Base-by-base conservation (phyloP, 2,113 vertebrate species). In the Eptesicus fuscus region DNA sequence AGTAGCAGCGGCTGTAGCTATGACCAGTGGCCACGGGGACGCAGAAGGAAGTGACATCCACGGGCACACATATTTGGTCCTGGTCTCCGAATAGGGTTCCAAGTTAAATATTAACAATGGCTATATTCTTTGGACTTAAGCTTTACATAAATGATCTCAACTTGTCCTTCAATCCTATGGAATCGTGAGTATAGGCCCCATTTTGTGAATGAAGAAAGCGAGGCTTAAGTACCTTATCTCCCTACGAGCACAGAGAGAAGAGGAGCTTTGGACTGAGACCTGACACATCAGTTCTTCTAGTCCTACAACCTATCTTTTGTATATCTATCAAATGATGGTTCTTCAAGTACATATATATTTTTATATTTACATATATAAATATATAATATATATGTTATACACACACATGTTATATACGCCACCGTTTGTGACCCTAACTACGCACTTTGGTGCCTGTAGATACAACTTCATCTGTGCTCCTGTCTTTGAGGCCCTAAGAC, bases 171-270 rank as follows among this genome's bases (percentile, higher is more conserved):
- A 90, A 53, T 65, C 35, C 67, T 67, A 4, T 42, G 56, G 79
- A 91, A 83, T 89, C 53, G 11, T 8, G 44, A 94, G 73, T 69
- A 70, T 23, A 32, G 47, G 32, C 53, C 35, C 18, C 56, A 61
- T 63, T 88, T 74, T 90, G 56, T 28, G 65, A 83, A 22, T 28
- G 61, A 94, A 87, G 80, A 95, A 95, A 90, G 77, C 20, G 51
- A 67, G 51, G 40, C 65, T 65, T 87, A 74, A 53, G 51, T 47
- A 30, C 37, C 13, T 83, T 76, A 86, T 42, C 78, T 91, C 28
- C 16, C 53, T 4, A 13, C 49, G 69, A 76, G 61, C 53, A 44
- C 35, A 82, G 25, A 89, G 47, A 90, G 35, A 53, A 67, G 47
- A 69, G 77, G 63, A 95, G 77, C 88, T 93, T 80, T 63, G 80